Conservation (phyloP, 2,888 invertebrate genomes). For the Imbricaverruca yamaguchii region DNA sequence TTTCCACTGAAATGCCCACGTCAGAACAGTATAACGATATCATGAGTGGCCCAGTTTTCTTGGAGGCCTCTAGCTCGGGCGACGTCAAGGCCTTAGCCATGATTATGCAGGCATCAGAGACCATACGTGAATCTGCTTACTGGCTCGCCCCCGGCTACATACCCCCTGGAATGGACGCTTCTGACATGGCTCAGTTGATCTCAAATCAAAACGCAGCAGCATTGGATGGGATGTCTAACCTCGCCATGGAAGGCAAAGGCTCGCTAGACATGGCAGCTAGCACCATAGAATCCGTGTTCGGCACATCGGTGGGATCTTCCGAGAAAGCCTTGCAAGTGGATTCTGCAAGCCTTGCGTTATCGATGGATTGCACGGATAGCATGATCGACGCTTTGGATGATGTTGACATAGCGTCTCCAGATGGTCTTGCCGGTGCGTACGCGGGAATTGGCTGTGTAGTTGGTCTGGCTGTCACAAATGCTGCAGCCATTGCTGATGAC, state of each 20-base stretch:
- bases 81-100: not conserved
- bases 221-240: not conserved
- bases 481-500: not conserved
- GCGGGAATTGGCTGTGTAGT: constrained; percentile 4
- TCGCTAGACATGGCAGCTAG: not conserved
- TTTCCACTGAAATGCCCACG: not conserved
- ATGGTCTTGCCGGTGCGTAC: not conserved
- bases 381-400: not conserved
- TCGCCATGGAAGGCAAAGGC: not conserved
- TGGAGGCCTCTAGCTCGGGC: not conserved
- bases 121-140: not conserved
- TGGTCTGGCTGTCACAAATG: not conserved
- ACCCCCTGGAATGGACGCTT: not conserved
- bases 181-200: not conserved
- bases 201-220: not conserved
- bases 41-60: not conserved
- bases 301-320: not conserved
- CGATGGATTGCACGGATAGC: not conserved
- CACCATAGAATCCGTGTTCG: not conserved
- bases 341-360: not conserved
- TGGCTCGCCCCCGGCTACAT: not conserved
- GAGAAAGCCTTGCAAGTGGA: not conserved
- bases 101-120: not conserved
- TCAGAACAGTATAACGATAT: not conserved
- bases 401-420: constrained; percentile 3